Evolutionary conservation across 2,113 vertebrate species (phyloP).

Genomic region (Enhydra lutris): DNA sequence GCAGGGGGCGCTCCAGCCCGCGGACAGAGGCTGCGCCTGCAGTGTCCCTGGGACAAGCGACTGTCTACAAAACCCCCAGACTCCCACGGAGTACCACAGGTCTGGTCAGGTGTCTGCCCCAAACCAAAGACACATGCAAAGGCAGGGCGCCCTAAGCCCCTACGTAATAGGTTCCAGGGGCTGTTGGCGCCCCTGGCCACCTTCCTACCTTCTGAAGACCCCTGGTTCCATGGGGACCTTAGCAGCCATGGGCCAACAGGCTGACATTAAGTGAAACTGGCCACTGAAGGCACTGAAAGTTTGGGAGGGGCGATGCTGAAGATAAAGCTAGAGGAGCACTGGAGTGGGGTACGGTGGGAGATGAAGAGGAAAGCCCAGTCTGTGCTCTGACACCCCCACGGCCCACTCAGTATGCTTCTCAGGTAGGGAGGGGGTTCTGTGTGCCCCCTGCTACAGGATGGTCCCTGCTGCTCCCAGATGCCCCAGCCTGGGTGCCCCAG

Average conservation of each 20-base stretch:
- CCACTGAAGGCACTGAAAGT: rapidly evolving
- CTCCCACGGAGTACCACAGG: rapidly evolving
- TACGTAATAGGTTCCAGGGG: neutral
- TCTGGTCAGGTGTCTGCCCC: neutral
- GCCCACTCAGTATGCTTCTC: too few species aligned
- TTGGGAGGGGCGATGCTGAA: neutral
- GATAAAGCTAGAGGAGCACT: neutral
- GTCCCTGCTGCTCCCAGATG: rapidly evolving
- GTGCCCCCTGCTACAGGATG: rapidly evolving
- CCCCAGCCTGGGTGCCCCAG: neutral
- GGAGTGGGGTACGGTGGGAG: rapidly evolving
- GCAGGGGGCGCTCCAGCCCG: neutral
- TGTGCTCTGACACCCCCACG: rapidly evolving
- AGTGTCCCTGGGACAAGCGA: rapidly evolving
- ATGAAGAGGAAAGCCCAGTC: neutral
- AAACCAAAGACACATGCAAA: neutral
- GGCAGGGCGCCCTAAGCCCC: rapidly evolving
- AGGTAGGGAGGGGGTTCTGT: neutral
- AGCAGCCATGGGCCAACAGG: neutral
- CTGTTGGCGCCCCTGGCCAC: neutral
- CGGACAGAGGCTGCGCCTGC: too few species aligned
- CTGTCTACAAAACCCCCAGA: too few species aligned
- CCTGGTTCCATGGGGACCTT: rapidly evolving
- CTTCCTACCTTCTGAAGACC: neutral
- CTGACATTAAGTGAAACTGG: neutral